Evolutionary conservation across 35 echinoderm and acorn worm genomes (phyloP), one percentile per base, ranked within the genome.

Genomic region (Apostichopus japonicus): DNA sequence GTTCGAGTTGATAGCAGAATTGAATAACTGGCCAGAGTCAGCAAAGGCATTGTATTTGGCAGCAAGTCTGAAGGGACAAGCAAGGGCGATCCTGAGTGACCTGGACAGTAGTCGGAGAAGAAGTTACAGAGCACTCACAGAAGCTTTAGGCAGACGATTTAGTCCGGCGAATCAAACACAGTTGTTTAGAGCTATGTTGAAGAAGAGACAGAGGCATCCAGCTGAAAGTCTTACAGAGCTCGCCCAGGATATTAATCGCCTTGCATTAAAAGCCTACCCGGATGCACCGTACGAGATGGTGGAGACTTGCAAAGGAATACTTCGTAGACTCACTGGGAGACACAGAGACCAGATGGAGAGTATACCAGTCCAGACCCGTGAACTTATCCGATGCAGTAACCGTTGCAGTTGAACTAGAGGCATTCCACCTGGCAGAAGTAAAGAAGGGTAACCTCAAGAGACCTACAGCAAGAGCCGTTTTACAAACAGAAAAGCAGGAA

Each of bases 1-100:
- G 24, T 87, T 63, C 17, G 84, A 87, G 62, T 56, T 87, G 84
- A 87, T 87, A 58, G 55, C 62, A 24, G 84, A 87, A 63, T 24
- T 87, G 15, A 87, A 61, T 70, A 56, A 61, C 10, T 23, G 84
- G 84, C 4, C 52, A 56, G 57, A 87, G 5, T 1, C 52, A 4
- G 6, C 19, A 76, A 90, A 77, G 25, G 88, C 88, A 44, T 10
- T 73, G 8, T 77, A 53, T 53, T 77, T 90, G 65, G 88, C 67
- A 24, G 67, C 88, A 72, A 75, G 55, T 54, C 24, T 90, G 1
- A 27, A 55, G 10, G 65, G 87, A 21, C 24, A 90, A 67, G 87
- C 87, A 75, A 25, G 70, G 19, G 88, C 11, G 2, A 22, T 87
- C 63, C 56, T 87, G 57, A 56, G 8, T 16, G 58, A 87, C 10